These are phyloP conservation scores for Busseola fusca DNA, from an alignment of 2,888 invertebrate genomes.

Conservation along the genomic window DNA sequence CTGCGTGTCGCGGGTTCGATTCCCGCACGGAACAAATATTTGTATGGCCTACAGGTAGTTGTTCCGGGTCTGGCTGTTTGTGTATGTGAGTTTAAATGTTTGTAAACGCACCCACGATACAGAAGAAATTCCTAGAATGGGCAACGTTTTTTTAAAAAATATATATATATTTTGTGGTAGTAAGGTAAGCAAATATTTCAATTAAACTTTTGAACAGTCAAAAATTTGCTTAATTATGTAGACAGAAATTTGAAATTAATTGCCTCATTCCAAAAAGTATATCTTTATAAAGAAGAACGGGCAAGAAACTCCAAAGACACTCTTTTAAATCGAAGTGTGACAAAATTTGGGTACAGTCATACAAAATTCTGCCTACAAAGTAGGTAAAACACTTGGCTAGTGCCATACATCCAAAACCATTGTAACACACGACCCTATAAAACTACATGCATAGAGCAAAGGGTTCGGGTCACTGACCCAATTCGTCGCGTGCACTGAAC, in stretches of 20 bases:
- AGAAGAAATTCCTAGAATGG: too few species aligned
- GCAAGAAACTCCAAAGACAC: neutral
- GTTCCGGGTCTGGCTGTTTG: too few species aligned
- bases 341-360: neutral
- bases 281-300: neutral
- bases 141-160: too few species aligned
- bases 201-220: neutral
- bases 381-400: neutral
- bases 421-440: conserved; percentile 5
- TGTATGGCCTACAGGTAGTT: too few species aligned
- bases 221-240: neutral
- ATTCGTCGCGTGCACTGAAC: conserved; percentile 40
- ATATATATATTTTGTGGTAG: too few species aligned
- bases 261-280: neutral
- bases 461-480: conserved; percentile 54
- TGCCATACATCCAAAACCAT: conserved; percentile 4
- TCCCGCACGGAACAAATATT: too few species aligned
- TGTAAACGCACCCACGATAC: too few species aligned
- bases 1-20: too few species aligned
- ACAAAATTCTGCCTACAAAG: neutral
- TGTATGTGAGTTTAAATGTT: too few species aligned
- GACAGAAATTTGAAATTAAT: neutral
- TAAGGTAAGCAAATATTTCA: neutral
- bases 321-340: neutral
- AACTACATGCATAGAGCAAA: conserved; percentile 6